Evolutionary conservation across 2,113 vertebrate species (phyloP).

Genomic region (Silurus glanis): DNA sequence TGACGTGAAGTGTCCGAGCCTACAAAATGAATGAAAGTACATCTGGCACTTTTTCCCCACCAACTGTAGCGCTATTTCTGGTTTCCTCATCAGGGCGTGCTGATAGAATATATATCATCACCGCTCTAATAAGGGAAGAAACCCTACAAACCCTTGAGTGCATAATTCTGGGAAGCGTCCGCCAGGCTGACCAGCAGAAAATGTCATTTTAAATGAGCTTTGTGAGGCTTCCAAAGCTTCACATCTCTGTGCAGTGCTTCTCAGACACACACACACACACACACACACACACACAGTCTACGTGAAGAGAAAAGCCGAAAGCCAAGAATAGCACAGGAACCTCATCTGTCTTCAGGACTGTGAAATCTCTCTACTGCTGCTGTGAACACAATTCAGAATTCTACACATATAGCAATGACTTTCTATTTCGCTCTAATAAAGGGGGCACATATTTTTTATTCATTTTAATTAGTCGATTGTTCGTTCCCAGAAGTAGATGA

Average conservation of each 20-base stretch:
- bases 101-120: neutral
- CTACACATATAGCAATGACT: neutral
- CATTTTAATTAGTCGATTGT: neutral
- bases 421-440: neutral
- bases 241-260: neutral
- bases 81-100: neutral
- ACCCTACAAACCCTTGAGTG: neutral
- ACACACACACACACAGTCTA: neutral
- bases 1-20: neutral
- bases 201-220: slow-evolving; percentile 33
- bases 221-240: neutral
- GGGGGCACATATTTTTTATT: neutral
- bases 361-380: slow-evolving; percentile 8
- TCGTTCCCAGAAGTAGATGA: neutral
- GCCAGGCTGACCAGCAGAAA: slow-evolving; percentile 3
- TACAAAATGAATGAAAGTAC: neutral
- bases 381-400: slow-evolving; percentile 3
- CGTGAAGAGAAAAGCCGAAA: slow-evolving; percentile 17
- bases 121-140: neutral
- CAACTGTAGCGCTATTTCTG: neutral
- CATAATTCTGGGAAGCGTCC: neutral
- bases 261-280: slow-evolving; percentile 4
- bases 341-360: slow-evolving; percentile 29
- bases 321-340: slow-evolving; percentile 18
- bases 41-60: neutral